Percentiles rank a stretch among this genome's conserved stretches.
Conservation (phyloP, 2,888 invertebrate genomes). For the Athripsodes cinereus region DNA sequence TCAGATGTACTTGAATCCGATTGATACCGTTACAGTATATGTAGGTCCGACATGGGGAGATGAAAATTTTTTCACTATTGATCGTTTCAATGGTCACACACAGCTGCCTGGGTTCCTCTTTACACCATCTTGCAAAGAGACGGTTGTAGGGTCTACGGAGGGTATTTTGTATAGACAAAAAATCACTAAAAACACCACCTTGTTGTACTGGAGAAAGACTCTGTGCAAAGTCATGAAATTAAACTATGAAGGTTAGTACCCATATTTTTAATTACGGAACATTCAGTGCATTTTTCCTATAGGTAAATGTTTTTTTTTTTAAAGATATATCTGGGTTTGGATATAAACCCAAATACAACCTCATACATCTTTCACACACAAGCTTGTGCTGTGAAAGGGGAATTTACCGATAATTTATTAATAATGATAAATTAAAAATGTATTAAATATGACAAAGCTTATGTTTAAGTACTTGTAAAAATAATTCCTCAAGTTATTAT, state of each 20-base stretch:
- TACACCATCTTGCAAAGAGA: slow-evolving; percentile 46
- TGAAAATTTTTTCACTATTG: slow-evolving; percentile 55
- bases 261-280: slow-evolving; percentile 29
- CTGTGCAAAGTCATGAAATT: slow-evolving; percentile 58
- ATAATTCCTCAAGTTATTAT: no score
- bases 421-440: no score
- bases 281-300: no score
- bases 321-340: no score
- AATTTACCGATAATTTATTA: no score
- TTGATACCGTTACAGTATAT: slow-evolving; percentile 56
- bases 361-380: no score
- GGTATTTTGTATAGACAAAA: slow-evolving; percentile 59
- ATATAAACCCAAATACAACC: no score
- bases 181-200: slow-evolving; percentile 48
- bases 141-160: slow-evolving; percentile 57
- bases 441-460: no score
- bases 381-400: no score
- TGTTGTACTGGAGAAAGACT: slow-evolving; percentile 63
- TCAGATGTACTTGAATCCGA: slow-evolving; percentile 58
- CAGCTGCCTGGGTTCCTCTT: slow-evolving; percentile 50
- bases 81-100: slow-evolving; percentile 50
- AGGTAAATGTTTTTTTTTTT: no score
- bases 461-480: no score
- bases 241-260: slow-evolving; percentile 45
- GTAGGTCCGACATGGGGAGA: slow-evolving; percentile 54